Conservation (phyloP, 1,140 invertebrate genomes). For the Euschistus heros region DNA sequence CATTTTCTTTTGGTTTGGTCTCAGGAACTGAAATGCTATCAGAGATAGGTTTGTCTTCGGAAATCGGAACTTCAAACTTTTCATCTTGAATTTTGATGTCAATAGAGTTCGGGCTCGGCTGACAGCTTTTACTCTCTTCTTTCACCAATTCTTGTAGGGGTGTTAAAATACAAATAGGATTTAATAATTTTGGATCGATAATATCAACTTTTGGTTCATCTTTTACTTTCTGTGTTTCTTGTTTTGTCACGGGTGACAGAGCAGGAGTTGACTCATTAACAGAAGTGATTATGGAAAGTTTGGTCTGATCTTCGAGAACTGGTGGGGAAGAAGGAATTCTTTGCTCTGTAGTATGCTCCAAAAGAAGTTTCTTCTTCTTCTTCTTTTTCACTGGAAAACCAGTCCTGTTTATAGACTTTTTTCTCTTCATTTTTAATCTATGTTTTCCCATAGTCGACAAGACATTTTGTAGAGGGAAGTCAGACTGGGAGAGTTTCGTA, state of each 20-base stretch:
- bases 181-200: neutral
- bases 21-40: no score
- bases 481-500: conserved; percentile 38
- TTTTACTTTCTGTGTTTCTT: conserved; percentile 41
- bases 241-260: conserved; percentile 41
- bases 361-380: conserved; percentile 58
- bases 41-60: no score
- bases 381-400: conserved; percentile 75
- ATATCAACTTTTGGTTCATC: conserved; percentile 30
- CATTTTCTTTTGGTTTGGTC: no score
- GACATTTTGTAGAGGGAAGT: conserved; percentile 33
- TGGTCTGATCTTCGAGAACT: conserved; percentile 33
- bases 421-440: conserved; percentile 40
- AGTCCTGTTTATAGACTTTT: conserved; percentile 70
- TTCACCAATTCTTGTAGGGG: no score
- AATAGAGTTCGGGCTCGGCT: no score
- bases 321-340: conserved; percentile 29
- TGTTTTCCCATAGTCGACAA: conserved; percentile 16
- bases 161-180: no score
- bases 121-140: no score
- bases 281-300: conserved; percentile 10
- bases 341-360: conserved; percentile 25
- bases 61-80: neutral
- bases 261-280: conserved; percentile 23
- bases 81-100: neutral